Conservation (phyloP, 1,140 invertebrate genomes). For the Triops cancriformis region DNA sequence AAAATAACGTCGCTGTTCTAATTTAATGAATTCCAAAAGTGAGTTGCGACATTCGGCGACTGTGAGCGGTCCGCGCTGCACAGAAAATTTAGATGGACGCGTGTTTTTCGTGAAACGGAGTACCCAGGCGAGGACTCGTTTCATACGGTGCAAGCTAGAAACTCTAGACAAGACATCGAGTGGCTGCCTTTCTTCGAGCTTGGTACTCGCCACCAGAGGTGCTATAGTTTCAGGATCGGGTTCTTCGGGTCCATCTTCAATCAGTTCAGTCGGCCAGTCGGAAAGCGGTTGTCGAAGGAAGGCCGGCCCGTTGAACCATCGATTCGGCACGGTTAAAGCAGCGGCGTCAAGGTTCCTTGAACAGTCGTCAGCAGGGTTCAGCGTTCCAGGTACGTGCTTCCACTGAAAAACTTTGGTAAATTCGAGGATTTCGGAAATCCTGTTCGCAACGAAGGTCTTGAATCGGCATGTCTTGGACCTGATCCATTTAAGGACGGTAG, state of each 20-base stretch:
- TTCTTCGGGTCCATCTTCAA: background rate
- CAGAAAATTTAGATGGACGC: background rate
- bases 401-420: background rate
- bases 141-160: background rate
- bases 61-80: background rate
- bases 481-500: constrained; percentile 27
- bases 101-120: constrained; percentile 15
- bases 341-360: background rate
- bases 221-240: background rate
- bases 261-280: constrained; percentile 18
- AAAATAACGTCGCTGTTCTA: background rate
- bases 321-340: background rate
- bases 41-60: background rate
- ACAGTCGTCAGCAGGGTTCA: constrained; percentile 20
- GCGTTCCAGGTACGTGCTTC: constrained; percentile 18
- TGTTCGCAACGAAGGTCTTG: constrained; percentile 14
- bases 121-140: constrained; percentile 11
- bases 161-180: background rate
- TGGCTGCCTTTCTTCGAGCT: background rate
- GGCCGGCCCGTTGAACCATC: constrained; percentile 29
- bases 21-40: background rate
- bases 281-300: constrained; percentile 5
- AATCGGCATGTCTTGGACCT: background rate
- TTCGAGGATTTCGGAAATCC: constrained; percentile 25
- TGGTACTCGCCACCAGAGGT: background rate